Conservation (phyloP, 1,140 invertebrate species). For the Cotesia chilonis region DNA sequence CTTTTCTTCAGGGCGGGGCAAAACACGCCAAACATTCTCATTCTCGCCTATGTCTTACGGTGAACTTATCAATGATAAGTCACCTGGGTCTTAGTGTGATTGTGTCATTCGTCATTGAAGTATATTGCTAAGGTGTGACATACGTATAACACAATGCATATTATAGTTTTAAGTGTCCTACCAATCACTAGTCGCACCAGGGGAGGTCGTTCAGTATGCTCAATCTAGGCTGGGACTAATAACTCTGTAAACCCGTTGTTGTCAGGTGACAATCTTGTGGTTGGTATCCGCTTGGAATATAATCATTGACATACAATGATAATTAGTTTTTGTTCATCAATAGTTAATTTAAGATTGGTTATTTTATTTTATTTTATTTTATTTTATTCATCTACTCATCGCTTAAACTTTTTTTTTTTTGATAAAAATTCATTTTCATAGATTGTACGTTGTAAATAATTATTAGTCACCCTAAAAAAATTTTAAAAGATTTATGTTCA, state of each 20-base stretch:
- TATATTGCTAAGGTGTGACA: constrained; percentile 37
- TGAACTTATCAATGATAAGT: constrained; percentile 53
- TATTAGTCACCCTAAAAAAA: too few relatives aligned
- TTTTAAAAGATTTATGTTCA: too few relatives aligned
- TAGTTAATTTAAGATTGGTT: too few relatives aligned
- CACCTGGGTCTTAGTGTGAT: constrained; percentile 37
- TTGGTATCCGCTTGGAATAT: constrained; percentile 20
- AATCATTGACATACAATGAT: constrained; percentile 3
- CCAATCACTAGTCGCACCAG: background rate
- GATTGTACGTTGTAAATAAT: too few relatives aligned
- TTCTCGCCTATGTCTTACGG: constrained; percentile 40
- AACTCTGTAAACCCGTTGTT: constrained; percentile 1
- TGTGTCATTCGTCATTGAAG: constrained; percentile 46
- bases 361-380: too few relatives aligned
- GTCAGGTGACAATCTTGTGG: constrained; percentile 19
- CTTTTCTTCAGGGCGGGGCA: constrained; percentile 55
- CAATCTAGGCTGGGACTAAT: constrained; percentile 2
- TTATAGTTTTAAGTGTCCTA: background rate
- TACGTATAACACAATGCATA: constrained; percentile 15
- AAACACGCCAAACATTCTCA: constrained; percentile 58
- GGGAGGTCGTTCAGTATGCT: constrained; percentile 14
- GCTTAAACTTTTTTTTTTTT: too few relatives aligned
- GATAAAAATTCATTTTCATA: too few relatives aligned
- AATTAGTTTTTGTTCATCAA: too few relatives aligned
- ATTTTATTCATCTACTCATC: too few relatives aligned